phyloP scores from a whole-genome alignment of 2,888 invertebrate genomes.

The Germaria angustata region DNA sequence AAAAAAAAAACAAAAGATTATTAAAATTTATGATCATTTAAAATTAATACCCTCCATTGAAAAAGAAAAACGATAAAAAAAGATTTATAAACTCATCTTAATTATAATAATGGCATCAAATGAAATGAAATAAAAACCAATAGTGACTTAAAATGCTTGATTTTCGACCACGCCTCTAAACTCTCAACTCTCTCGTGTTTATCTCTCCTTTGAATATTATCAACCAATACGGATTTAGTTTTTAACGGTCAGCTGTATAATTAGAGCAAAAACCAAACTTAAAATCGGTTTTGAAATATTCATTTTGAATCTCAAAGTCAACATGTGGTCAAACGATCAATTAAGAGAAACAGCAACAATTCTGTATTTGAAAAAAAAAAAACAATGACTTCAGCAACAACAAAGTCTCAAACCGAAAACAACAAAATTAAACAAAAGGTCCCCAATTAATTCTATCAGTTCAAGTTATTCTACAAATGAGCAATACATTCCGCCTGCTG shows the following conservation, averaged over 20 bases:
- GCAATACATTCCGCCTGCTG: conserved; percentile 6
- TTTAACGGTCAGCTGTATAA: conserved; percentile 52
- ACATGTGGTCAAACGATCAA: conserved; percentile 37
- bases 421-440: conserved; percentile 21
- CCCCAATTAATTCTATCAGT: conserved; percentile 9
- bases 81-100: conserved; percentile 55
- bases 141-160: conserved; percentile 26
- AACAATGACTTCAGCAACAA: conserved; percentile 15
- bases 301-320: conserved; percentile 19
- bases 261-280: conserved; percentile 38
- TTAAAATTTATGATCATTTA: conserved; percentile 15
- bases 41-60: conserved; percentile 47
- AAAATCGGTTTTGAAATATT: conserved; percentile 4
- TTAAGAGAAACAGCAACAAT: conserved; percentile 7
- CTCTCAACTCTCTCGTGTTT: conserved; percentile 3
- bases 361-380: conserved; percentile 19
- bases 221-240: conserved; percentile 39
- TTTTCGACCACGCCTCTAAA: conserved; percentile 52
- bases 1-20: neutral
- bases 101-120: conserved; percentile 55
- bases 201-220: neutral
- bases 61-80: conserved; percentile 45
- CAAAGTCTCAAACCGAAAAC: neutral
- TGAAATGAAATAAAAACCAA: conserved; percentile 3
- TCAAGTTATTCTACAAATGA: neutral